Conservation (phyloP, 2,888 invertebrate species). For the Caenorhabditis becei region DNA sequence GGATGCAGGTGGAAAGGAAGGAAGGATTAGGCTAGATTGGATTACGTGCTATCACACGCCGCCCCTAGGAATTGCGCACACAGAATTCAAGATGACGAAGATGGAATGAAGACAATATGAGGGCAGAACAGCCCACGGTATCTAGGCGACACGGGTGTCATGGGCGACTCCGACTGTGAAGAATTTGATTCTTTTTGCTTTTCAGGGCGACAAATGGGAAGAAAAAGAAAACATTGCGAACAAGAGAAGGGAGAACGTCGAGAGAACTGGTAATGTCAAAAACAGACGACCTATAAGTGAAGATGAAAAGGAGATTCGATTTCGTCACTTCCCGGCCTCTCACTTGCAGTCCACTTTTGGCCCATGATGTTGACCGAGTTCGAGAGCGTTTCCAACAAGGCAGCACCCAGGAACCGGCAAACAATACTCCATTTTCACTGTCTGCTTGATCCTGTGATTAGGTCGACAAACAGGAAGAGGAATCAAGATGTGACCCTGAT, state of each 20-base stretch:
- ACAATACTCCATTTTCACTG: constrained; percentile 27
- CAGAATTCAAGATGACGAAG: constrained; percentile 23
- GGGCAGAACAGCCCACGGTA: not conserved
- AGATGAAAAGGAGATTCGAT: constrained; percentile 2
- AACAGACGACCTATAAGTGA: constrained; percentile 4
- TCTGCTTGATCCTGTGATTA: constrained; percentile 20
- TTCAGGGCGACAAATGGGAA: constrained; percentile 1
- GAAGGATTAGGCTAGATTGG: constrained; percentile 45
- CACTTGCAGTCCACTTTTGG: constrained; percentile 1
- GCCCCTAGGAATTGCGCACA: constrained; percentile 15
- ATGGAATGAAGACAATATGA: not conserved
- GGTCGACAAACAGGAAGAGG: constrained; percentile 20
- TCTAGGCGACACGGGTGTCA: constrained; percentile 20
- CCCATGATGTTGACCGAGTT: constrained; percentile 33
- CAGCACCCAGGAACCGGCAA: constrained; percentile 29
- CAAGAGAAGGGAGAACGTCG: constrained; percentile 16
- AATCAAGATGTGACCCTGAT: not conserved
- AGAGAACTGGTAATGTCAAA: constrained; percentile 38
- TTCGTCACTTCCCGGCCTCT: constrained; percentile 4
- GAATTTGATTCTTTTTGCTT: constrained; percentile 25
- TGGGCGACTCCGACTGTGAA: too few relatives aligned
- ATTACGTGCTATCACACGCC: constrained; percentile 37
- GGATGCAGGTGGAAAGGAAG: constrained; percentile 25
- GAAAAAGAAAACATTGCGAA: not conserved
- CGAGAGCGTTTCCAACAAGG: constrained; percentile 39